Conservation (phyloP, 2,113 vertebrate genomes). For the Suncus etruscus region DNA sequence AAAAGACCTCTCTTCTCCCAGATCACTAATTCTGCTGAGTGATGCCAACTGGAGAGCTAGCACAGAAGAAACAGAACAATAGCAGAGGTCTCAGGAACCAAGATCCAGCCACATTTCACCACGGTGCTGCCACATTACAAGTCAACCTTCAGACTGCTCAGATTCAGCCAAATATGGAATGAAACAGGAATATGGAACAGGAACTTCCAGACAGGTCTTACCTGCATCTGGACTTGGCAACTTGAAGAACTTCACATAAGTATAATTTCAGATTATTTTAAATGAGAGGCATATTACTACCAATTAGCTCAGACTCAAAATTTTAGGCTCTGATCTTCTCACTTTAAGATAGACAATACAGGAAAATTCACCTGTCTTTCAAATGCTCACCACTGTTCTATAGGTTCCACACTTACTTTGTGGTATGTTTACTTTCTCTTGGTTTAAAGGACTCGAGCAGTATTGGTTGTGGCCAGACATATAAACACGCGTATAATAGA, state of each 20-base stretch:
- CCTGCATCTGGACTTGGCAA: background rate
- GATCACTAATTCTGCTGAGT: background rate
- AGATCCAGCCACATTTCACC: background rate
- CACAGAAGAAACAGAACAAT: background rate
- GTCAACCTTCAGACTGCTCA: background rate
- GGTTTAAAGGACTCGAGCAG: background rate
- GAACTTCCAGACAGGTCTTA: background rate
- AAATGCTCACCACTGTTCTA: background rate
- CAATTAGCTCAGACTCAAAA: background rate
- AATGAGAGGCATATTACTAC: background rate
- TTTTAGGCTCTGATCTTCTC: background rate
- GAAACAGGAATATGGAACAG: background rate
- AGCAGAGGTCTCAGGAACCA: background rate
- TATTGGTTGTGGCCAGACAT: background rate
- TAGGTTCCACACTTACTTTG: background rate
- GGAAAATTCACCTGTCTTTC: background rate
- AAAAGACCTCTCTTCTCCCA: background rate
- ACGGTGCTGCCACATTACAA: background rate
- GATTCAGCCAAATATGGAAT: background rate
- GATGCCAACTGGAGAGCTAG: background rate
- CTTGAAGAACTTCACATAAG: background rate
- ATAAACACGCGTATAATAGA: background rate
- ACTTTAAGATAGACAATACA: background rate
- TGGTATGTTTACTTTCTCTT: background rate
- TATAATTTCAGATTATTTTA: background rate